Evolutionary conservation across 2,888 invertebrate genomes (phyloP).

Genomic region (Caenorhabditis plicata): DNA sequence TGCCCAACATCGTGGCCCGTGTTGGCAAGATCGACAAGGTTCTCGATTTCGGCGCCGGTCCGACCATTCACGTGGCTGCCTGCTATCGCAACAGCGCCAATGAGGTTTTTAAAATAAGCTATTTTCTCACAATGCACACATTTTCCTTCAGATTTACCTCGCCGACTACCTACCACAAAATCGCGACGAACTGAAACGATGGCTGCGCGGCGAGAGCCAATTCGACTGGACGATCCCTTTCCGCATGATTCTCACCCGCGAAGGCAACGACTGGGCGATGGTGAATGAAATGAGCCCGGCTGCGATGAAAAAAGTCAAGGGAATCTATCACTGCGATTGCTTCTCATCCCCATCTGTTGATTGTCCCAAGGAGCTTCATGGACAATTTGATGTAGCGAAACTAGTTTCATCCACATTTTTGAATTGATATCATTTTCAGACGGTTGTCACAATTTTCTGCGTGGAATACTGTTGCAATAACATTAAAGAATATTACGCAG

Average conservation of each 20-base stretch:
- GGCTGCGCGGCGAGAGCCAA: slow-evolving; percentile 42
- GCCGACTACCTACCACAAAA: slow-evolving; percentile 63
- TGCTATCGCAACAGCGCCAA: slow-evolving; percentile 54
- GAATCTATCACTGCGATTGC: slow-evolving; percentile 56
- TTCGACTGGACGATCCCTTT: slow-evolving; percentile 52
- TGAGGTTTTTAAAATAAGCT: slow-evolving; percentile 33
- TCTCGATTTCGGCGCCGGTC: slow-evolving; percentile 53
- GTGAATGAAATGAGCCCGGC: slow-evolving; percentile 31
- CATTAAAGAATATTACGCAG: slow-evolving; percentile 49
- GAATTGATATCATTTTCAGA: slow-evolving; percentile 24
- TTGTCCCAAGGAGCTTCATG: slow-evolving; percentile 38
- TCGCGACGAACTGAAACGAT: slow-evolving; percentile 50
- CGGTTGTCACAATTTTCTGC: slow-evolving; percentile 60
- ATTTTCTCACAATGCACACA: slow-evolving; percentile 3
- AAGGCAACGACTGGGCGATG: slow-evolving; percentile 41
- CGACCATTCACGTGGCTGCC: slow-evolving; percentile 62
- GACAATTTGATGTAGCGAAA: slow-evolving; percentile 37
- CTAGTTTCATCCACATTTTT: neutral
- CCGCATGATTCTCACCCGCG: slow-evolving; percentile 43
- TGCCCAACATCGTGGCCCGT: slow-evolving; percentile 57
- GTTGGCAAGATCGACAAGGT: slow-evolving; percentile 38
- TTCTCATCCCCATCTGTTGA: slow-evolving; percentile 52
- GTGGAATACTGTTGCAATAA: slow-evolving; percentile 62
- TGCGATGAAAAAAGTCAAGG: slow-evolving; percentile 50
- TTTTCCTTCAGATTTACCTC: slow-evolving; percentile 54